phyloP scores from a whole-genome alignment of 1,140 invertebrate species.

The Pseudomyrmex flavicornis region DNA sequence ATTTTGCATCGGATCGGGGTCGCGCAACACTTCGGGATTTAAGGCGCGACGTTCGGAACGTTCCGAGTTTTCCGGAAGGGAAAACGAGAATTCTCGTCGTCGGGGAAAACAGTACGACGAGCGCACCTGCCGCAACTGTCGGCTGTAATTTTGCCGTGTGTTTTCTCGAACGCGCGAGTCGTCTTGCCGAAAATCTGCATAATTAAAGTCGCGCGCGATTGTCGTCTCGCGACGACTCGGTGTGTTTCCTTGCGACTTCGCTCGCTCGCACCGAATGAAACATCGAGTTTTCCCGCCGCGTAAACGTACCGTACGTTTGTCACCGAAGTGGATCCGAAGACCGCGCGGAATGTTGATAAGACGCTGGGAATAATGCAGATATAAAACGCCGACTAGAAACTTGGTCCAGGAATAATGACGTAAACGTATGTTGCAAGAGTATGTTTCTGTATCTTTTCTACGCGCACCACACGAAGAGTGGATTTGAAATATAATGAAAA shows the following conservation, averaged over 20 bases:
- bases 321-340: background rate
- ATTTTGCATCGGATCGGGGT: constrained; percentile 19
- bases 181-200: constrained; percentile 49
- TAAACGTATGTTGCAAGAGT: background rate
- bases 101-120: constrained; percentile 16
- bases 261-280: too few species aligned
- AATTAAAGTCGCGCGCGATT: constrained; percentile 40
- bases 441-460: background rate
- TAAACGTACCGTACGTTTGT: background rate
- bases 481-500: background rate
- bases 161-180: constrained; percentile 16
- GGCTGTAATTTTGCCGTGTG: constrained; percentile 45
- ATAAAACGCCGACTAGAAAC: background rate
- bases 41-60: constrained; percentile 18
- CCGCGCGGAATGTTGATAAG: constrained; percentile 6
- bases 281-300: background rate
- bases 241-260: background rate
- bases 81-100: constrained; percentile 24
- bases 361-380: background rate
- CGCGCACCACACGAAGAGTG: too few species aligned
- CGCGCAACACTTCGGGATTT: constrained; percentile 37
- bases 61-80: background rate
- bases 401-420: too few species aligned
- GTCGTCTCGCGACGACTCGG: too few species aligned
- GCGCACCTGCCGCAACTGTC: constrained; percentile 25